A percentile compares a stretch with the other conserved stretches of the same genome.
phyloP scores from a whole-genome alignment of 2,797 vertebrate species.

The Perodicticus potto region DNA sequence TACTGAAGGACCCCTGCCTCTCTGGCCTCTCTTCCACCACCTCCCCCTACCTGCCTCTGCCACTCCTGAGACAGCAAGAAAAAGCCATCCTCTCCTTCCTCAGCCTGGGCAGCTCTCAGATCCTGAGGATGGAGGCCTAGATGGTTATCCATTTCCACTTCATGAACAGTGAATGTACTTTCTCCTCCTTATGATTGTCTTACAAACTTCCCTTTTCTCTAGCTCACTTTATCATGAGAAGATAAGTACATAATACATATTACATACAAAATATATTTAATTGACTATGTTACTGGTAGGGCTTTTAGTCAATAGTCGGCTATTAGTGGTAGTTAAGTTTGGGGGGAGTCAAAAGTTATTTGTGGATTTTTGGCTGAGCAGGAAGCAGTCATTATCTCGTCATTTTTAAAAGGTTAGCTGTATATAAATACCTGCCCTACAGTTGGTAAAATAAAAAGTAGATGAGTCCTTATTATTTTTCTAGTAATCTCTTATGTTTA shows the following conservation, averaged over 20 bases:
- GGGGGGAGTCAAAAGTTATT: neutral
- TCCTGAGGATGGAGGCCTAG: neutral
- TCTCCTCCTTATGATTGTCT: neutral
- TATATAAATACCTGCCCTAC: neutral
- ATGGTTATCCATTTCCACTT: neutral
- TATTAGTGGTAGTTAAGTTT: neutral
- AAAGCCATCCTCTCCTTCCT: neutral
- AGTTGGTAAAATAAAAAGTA: neutral
- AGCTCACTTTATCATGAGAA: neutral
- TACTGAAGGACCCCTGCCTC: neutral
- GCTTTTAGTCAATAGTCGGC: neutral
- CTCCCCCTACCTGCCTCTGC: neutral
- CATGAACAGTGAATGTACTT: neutral
- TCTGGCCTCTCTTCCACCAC: neutral
- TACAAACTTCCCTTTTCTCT: neutral
- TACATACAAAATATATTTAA: neutral
- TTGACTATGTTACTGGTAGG: neutral
- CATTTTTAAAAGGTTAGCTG: neutral
- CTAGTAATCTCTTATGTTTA: neutral
- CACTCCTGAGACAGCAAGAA: neutral
- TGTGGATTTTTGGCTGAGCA: neutral
- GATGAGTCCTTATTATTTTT: neutral
- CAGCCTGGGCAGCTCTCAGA: neutral
- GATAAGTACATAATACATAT: neutral
- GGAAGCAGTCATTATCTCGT: neutral